Base-by-base conservation (phyloP, 2,113 vertebrate species). In the Bufo gargarizans region DNA sequence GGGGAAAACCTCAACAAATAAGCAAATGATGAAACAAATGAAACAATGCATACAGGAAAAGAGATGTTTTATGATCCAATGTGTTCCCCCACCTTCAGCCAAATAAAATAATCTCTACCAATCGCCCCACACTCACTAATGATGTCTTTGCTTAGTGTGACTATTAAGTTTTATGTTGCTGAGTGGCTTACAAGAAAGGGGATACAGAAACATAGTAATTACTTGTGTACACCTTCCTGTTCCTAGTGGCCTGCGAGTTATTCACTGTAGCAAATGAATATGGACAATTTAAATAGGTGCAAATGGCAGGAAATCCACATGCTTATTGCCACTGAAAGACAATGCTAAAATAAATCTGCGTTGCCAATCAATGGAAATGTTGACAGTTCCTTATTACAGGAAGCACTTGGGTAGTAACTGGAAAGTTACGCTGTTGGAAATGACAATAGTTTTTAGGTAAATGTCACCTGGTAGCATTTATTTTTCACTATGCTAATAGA, bases 311-410 rank as follows among this genome's bases (percentile, higher is more conserved):
- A 91, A 93, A 93, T 89, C 88, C 92, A 92, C 91, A 90, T 88
- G 91, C 92, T 93, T 94, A 92, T 92, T 91, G 92, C 89, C 91
- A 91, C 91, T 93, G 93, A 93, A 92, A 92, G 91, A 86, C 90
- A 86, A 77, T 69, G 22, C 59, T 92, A 91, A 94, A 93, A 93
- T 93, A 91, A 92, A 71, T 74, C 90, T 91, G 82, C 89, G 93
- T 91, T 92, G 49, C 83, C 77, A 86, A 50, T 86, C 0, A 0
- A 0, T 90, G 59, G 84, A 45, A 71, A 80, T 91, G 78, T 49
- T 89, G 79, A 90, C 82, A 89, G n/a, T 61, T 86, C 89, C 33
- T 10, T 11, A 33, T 81, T 87, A 53, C 71, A 91, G 89, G 82
- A 91, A 90, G 78, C 22, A 19, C n/a, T 86, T 88, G 86, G 45